phyloP scores from a whole-genome alignment of 2,888 invertebrate species.

The Folsomia manolachei region DNA sequence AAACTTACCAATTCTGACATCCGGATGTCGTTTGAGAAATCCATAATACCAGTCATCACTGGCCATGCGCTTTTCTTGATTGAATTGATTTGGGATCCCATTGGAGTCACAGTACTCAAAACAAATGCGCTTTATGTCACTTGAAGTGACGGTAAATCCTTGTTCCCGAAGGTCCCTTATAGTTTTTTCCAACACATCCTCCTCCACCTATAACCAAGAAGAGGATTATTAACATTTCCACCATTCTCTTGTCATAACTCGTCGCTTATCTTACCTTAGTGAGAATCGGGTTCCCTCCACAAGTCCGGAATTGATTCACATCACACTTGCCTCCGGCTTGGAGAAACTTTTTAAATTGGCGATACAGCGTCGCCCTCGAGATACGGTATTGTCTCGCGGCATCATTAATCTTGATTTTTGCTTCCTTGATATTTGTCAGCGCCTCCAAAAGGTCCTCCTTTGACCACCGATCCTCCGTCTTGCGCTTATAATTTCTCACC shows the following conservation, averaged over 20 bases:
- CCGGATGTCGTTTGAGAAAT: slow-evolving; percentile 44
- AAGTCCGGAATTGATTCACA: slow-evolving; percentile 46
- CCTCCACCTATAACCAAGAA: slow-evolving; percentile 38
- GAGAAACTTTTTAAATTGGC: slow-evolving; percentile 47
- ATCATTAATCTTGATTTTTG: slow-evolving; percentile 47
- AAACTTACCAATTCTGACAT: slow-evolving; percentile 31
- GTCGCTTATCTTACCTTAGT: slow-evolving; percentile 24
- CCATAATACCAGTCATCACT: slow-evolving; percentile 51
- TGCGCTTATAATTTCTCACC: slow-evolving; percentile 50
- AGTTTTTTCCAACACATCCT: slow-evolving; percentile 49
- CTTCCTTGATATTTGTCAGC: slow-evolving; percentile 45
- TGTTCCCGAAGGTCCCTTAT: slow-evolving; percentile 48
- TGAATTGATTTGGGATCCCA: slow-evolving; percentile 49
- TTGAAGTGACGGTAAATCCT: slow-evolving; percentile 46
- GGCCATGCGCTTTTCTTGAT: slow-evolving; percentile 49
- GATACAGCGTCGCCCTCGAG: slow-evolving; percentile 48
- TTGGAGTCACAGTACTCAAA: slow-evolving; percentile 50
- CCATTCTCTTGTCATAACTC: background rate
- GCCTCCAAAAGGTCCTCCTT: slow-evolving; percentile 49
- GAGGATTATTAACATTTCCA: background rate
- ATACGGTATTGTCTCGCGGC: slow-evolving; percentile 47
- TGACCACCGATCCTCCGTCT: slow-evolving; percentile 50
- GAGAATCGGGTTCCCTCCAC: slow-evolving; percentile 49
- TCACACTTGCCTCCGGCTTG: slow-evolving; percentile 45
- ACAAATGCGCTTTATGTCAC: slow-evolving; percentile 49